These are phyloP conservation scores for Erebia palarica DNA, from an alignment of 2,888 invertebrate species.

Conservation along the genomic window DNA sequence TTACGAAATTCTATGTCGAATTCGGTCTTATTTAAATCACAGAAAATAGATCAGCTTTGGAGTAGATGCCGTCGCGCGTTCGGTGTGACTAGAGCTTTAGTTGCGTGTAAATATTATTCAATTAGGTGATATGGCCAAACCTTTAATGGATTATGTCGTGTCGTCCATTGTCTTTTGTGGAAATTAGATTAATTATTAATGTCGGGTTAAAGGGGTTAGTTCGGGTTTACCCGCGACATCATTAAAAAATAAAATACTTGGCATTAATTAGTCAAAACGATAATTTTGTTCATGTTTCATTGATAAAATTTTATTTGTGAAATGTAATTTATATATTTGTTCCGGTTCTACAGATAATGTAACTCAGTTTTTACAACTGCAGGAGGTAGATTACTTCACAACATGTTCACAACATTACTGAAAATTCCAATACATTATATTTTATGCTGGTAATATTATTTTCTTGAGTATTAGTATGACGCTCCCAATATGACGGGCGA, in stretches of 20 bases:
- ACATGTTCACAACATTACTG: too few species aligned
- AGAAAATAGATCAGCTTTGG: background rate
- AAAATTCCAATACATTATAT: too few species aligned
- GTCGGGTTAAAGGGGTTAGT: background rate
- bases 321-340: too few species aligned
- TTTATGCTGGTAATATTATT: too few species aligned
- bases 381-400: too few species aligned
- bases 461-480: background rate
- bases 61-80: background rate
- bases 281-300: too few species aligned
- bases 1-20: too few species aligned
- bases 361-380: too few species aligned
- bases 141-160: conserved; percentile 7
- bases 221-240: conserved; percentile 1
- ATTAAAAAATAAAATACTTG: background rate
- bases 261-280: background rate
- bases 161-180: background rate
- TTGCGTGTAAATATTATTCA: conserved; percentile 15
- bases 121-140: conserved; percentile 8
- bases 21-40: too few species aligned
- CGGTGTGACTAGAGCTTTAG: background rate
- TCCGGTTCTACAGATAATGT: too few species aligned
- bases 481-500: background rate
- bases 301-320: too few species aligned
- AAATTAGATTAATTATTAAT: conserved; percentile 19